Evolutionary conservation across 2,113 vertebrate genomes (phyloP), one percentile per base, ranked within the genome.

Genomic region (Beaufortia kweichowensis): DNA sequence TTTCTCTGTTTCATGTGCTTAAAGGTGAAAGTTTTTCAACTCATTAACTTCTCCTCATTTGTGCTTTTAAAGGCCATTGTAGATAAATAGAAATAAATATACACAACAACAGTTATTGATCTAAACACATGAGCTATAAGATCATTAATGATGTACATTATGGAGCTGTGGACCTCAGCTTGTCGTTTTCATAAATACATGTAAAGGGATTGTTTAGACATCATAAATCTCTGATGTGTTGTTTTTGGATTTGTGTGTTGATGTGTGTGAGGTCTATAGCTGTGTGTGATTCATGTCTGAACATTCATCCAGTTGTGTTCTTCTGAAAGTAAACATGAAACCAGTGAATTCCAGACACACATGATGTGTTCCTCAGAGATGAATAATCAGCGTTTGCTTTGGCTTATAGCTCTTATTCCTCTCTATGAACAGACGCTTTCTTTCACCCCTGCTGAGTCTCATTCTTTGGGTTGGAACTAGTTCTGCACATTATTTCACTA

Each of bases 311-410:
- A n/a, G n/a, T n/a, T n/a, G n/a, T n/a, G n/a, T n/a, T n/a, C n/a
- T n/a, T n/a, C n/a, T n/a, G n/a, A n/a, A n/a, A n/a, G n/a, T n/a
- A n/a, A n/a, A n/a, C n/a, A n/a, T n/a, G n/a, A n/a, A n/a, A n/a
- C n/a, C n/a, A n/a, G n/a, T n/a, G n/a, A n/a, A n/a, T 90, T 91
- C 90, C 82, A 82, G 77, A 87, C 87, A 87, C 80, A 79, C 84
- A 67, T 50, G n/a, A n/a, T n/a, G 78, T 79, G 79, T 83, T 85
- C 89, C 88, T 91, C 85, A 82, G 86, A 90, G 87, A 82, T 80
- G 81, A 79, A 76, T 91, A 89, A 91, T 89, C 88, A 90, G 86
- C 90, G 87, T 91, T 90, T 91, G 85, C 88, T 89, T 87, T 88
- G 87, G 86, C 84, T 90, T 90, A 85, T 89, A 86, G 85, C 81